Percentiles rank a stretch among this genome's conserved stretches.
phyloP scores from a whole-genome alignment of 1,140 invertebrate species.

The Drosophila neocordata region DNA sequence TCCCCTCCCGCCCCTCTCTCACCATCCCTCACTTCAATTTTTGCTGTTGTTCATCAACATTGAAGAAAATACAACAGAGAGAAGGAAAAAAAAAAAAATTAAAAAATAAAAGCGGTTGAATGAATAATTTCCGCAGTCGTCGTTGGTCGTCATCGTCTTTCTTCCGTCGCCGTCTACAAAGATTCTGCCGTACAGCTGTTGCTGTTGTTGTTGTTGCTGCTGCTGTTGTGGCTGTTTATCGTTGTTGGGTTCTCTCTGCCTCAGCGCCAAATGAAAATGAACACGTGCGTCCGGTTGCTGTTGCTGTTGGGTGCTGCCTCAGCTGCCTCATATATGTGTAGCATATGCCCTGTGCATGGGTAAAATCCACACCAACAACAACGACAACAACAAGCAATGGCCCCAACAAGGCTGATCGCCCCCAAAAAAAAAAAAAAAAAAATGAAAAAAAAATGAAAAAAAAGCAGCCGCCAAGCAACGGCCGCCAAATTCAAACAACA shows the following conservation, averaged over 20 bases:
- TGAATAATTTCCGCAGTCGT: constrained; percentile 77
- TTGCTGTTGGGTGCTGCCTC: constrained; percentile 20
- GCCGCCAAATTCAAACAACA: constrained; percentile 26
- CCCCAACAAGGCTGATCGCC: constrained; percentile 49
- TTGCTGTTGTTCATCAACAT: constrained; percentile 39
- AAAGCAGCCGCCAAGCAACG: constrained; percentile 24
- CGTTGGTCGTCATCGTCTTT: constrained; percentile 44
- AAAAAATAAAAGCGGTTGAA: constrained; percentile 46
- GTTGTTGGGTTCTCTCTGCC: constrained; percentile 70
- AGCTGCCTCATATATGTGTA: constrained; percentile 24
- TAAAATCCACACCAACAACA: constrained; percentile 46
- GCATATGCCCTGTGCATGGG: constrained; percentile 45
- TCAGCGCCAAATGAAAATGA: constrained; percentile 78
- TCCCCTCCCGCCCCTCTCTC: not conserved
- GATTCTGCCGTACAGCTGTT: constrained; percentile 56
- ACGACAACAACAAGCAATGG: not conserved
- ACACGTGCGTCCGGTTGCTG: constrained; percentile 78
- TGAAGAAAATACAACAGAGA: constrained; percentile 33
- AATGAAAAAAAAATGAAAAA: no score
- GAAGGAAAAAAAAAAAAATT: constrained; percentile 2
- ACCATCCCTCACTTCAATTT: not conserved
- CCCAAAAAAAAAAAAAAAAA: constrained; percentile 14
- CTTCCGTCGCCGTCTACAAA: constrained; percentile 59
- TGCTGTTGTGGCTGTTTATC: constrained; percentile 64
- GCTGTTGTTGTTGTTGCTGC: constrained; percentile 22